Base-by-base conservation (phyloP, 2,888 invertebrate species). In the Leucophenga montana region DNA sequence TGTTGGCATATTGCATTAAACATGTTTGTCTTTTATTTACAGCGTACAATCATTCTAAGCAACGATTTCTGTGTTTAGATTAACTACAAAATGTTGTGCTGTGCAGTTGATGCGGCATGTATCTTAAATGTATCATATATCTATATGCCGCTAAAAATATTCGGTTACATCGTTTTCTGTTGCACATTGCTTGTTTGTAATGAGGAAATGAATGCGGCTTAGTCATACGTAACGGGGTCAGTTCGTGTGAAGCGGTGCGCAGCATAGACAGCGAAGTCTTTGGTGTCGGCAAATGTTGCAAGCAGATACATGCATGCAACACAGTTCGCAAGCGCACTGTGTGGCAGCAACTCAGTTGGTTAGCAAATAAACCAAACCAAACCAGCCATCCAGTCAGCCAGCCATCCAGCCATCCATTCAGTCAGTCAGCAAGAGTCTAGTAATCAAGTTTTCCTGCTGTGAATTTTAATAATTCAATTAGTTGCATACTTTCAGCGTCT, bases 381-480 rank as follows among this genome's bases (percentile, higher is more conserved):
- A 39, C 39, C 39, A 39, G 9, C 11, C 8, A 39, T 8, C 33
- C n/a, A n/a, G n/a, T n/a, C n/a, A n/a, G n/a, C n/a, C n/a, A n/a
- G n/a, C n/a, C n/a, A n/a, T n/a, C n/a, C n/a, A n/a, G n/a, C 11
- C 8, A 39, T 3, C 27, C 27, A 27, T 4, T 3, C 27, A 27
- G 2, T 27, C 27, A 27, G 27, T 27, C 27, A 27, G 27, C 27
- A 2, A 27, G 27, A 27, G 39, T 5, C 39, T 39, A 11, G 39
- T 39, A 39, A 39, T 39, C n/a, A 50, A 50, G 18, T 16, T 50
- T 50, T 50, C n/a, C 75, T 75, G 75, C 73, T 56, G 61, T n/a
- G 18, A 44, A 73, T 69, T 75, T 68, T 70, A 70, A 76, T 75
- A 76, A 75, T 76, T 75, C 73, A 71, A 73, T 75, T 75, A 39